Base-by-base conservation (phyloP, 2,888 invertebrate species). In the Ceramica pisi region DNA sequence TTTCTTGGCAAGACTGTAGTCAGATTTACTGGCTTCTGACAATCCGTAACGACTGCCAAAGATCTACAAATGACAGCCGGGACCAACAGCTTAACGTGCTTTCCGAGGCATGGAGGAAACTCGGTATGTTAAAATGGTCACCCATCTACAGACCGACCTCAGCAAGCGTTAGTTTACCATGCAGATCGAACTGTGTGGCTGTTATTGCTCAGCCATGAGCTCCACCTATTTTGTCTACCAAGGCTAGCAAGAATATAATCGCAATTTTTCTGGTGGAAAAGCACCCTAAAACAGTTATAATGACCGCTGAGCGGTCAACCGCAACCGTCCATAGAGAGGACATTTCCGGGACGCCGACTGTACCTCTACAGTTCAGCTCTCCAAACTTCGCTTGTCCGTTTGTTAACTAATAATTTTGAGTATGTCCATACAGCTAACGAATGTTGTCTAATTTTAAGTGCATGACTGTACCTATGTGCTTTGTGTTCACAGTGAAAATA, bases 341-440 rank as follows among this genome's bases (percentile, higher is more conserved):
- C 35, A 53, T 63, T 82, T 68, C 62, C 51, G 46, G 31, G 2
- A 23, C 60, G 62, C 23, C 14, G 38, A 50, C 41, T 55, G 48
- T 4, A 38, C 59, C 41, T 55, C 41, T 4, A 38, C 59, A 55
- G 53, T 38, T 48, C 21, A 50, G 63, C 67, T 50, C 82, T 79
- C 23, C 53, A 78, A 79, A 79, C 79, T 79, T 82, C 57, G 63
- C 46, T 72, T 65, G 48, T 48, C n/a, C 51, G 61, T 79, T 82
- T 67, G 79, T 78, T 67, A 38, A 64, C 55, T 66, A 66, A 81
- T 81, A 66, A 62, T 79, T 72, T 56, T 46, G 64, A 57, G 66
- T 59, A 19, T 65, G 59, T 59, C 53, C 51, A 16, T 55, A 60
- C 60, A 44, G 53, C 44, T 79, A 72, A 72, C 74, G 74, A 82